Percentiles rank a stretch among this genome's conserved stretches.
Conservation (phyloP, 2,797 vertebrate species). For the Masticophis lateralis region DNA sequence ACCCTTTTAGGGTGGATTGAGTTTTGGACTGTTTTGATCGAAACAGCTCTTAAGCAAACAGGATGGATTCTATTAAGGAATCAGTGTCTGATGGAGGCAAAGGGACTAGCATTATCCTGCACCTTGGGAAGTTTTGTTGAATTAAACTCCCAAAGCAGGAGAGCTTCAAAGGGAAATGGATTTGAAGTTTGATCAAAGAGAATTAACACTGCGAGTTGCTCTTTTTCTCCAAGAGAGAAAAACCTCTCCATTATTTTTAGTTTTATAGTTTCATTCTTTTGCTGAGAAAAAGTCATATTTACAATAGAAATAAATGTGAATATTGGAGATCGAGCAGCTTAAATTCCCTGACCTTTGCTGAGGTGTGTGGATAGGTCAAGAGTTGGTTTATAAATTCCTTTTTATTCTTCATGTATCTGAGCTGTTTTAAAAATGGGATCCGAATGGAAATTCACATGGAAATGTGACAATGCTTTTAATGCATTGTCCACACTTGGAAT, state of each 20-base stretch:
- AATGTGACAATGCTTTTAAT: background rate
- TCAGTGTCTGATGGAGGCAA: slow-evolving; percentile 41
- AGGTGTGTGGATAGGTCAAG: background rate
- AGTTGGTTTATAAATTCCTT: background rate
- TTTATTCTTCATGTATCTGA: background rate
- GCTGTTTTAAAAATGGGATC: background rate
- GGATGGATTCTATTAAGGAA: slow-evolving; percentile 65
- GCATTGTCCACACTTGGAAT: background rate
- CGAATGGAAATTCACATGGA: background rate
- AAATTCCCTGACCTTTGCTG: background rate
- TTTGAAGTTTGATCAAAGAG: slow-evolving; percentile 23
- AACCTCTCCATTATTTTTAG: background rate
- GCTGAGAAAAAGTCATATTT: background rate
- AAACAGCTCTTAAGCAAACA: slow-evolving; percentile 63
- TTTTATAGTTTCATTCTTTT: slow-evolving; percentile 20
- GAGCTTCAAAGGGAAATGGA: slow-evolving; percentile 19
- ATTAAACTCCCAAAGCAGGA: slow-evolving; percentile 15
- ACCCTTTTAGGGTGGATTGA: slow-evolving; percentile 62
- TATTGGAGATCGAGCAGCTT: background rate
- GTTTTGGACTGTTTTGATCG: slow-evolving; percentile 57
- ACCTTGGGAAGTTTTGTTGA: slow-evolving; percentile 41
- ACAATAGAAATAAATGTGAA: background rate
- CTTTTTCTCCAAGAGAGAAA: background rate
- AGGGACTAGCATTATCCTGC: slow-evolving; percentile 49
- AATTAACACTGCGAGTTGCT: slow-evolving; percentile 13